Evolutionary conservation across 2,797 vertebrate species (phyloP).

Genomic region (Rhinella marina): DNA sequence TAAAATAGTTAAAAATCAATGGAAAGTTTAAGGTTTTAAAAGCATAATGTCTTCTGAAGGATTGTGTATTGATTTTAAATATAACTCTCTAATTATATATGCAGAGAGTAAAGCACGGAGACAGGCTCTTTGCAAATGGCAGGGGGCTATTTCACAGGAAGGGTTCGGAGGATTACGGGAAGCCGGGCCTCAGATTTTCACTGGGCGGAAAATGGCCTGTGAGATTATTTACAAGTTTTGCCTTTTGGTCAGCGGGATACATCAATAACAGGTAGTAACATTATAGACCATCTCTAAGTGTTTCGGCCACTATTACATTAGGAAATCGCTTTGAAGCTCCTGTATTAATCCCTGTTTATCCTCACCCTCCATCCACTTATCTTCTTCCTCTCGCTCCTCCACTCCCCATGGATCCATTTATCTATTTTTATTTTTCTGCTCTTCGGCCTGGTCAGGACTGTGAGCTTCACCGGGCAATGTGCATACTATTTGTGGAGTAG

Average conservation of each 20-base stretch:
- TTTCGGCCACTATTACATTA: slow-evolving; percentile 77
- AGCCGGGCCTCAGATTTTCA: slow-evolving; percentile 74
- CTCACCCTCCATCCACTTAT: slow-evolving; percentile 34
- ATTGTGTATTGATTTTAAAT: slow-evolving; percentile 85
- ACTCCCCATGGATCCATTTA: slow-evolving; percentile 38
- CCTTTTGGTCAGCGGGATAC: slow-evolving; percentile 76
- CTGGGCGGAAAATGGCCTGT: slow-evolving; percentile 76
- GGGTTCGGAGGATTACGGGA: slow-evolving; percentile 82
- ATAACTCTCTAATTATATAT: slow-evolving; percentile 83
- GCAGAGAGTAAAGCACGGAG: slow-evolving; percentile 81
- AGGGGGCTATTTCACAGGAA: slow-evolving; percentile 83
- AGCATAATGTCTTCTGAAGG: slow-evolving; percentile 82
- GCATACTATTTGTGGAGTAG: slow-evolving; percentile 33
- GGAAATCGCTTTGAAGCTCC: slow-evolving; percentile 73
- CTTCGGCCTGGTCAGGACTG: slow-evolving; percentile 7
- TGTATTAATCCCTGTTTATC: slow-evolving; percentile 64
- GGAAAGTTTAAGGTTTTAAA: slow-evolving; percentile 82
- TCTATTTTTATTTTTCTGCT: slow-evolving; percentile 60
- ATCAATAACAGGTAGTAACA: slow-evolving; percentile 80
- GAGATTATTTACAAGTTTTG: slow-evolving; percentile 84
- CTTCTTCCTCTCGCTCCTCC: slow-evolving; percentile 55
- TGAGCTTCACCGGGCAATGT: background rate
- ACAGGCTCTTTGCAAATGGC: slow-evolving; percentile 83
- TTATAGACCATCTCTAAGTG: slow-evolving; percentile 76
- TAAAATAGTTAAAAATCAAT: slow-evolving; percentile 84